phyloP scores from a whole-genome alignment of 2,888 invertebrate genomes.

The Onthophagus sagittarius region DNA sequence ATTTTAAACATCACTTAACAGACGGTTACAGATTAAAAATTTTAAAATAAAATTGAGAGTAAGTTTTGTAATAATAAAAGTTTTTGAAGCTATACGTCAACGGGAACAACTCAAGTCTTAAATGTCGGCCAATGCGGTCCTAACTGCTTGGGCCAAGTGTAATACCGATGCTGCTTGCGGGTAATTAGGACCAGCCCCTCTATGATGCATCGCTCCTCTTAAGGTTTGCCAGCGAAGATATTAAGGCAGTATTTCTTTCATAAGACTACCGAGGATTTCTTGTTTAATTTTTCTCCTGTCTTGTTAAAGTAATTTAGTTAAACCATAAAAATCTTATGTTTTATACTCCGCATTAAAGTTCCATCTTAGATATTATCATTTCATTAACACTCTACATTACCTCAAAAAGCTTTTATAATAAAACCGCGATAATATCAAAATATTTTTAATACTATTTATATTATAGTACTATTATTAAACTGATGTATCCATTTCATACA shows the following conservation, averaged over 20 bases:
- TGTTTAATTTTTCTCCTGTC: slow-evolving; percentile 36
- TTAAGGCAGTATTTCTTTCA: slow-evolving; percentile 40
- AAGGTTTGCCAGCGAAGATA: slow-evolving; percentile 34
- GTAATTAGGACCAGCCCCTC: slow-evolving; percentile 2
- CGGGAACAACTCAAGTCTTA: neutral
- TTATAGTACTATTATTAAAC: no score
- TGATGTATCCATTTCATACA: no score
- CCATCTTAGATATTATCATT: neutral
- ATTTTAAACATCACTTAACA: slow-evolving; percentile 28
- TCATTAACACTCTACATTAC: neutral
- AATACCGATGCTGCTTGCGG: slow-evolving; percentile 1
- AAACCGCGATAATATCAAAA: no score
- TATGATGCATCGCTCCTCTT: slow-evolving; percentile 34
- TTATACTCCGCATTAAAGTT: neutral
- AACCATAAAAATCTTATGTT: slow-evolving; percentile 33
- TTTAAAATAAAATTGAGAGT: slow-evolving; percentile 39
- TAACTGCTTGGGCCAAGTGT: neutral
- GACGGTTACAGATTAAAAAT: slow-evolving; percentile 29
- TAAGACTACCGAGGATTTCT: slow-evolving; percentile 41
- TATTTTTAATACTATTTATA: no score
- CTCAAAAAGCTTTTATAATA: no score
- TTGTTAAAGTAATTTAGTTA: slow-evolving; percentile 19
- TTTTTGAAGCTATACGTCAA: neutral
- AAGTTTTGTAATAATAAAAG: slow-evolving; percentile 27
- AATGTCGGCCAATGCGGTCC: neutral